Conservation (phyloP, 2,113 vertebrate species). For the Limnothrissa miodon region DNA sequence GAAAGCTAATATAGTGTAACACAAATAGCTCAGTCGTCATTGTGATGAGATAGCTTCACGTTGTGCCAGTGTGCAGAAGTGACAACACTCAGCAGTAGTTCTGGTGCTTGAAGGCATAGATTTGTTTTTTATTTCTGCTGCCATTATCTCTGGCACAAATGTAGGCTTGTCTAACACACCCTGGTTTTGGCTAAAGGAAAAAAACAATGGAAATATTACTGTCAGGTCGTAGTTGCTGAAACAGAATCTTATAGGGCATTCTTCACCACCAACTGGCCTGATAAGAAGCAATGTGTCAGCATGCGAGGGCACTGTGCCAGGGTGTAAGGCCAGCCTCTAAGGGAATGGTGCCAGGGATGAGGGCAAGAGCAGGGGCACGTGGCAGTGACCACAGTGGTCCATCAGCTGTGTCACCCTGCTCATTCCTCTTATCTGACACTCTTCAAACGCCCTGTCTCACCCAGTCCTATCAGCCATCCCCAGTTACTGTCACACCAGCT, state of each 20-base stretch:
- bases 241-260: background rate
- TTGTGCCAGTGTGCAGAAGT: background rate
- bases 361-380: background rate
- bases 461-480: constrained; percentile 2
- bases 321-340: background rate
- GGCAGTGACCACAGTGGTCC: background rate
- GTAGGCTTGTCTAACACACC: background rate
- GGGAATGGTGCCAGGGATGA: background rate
- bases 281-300: constrained; percentile 11
- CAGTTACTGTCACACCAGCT: background rate
- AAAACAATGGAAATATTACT: background rate
- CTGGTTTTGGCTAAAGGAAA: too few relatives aligned
- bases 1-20: constrained; percentile 17
- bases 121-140: background rate
- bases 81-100: background rate
- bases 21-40: constrained; percentile 16
- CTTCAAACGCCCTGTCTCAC: background rate
- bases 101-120: background rate
- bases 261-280: background rate
- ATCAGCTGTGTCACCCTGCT: constrained; percentile 4
- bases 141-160: background rate
- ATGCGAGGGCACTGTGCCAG: background rate
- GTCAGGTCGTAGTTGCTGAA: background rate
- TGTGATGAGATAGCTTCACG: background rate
- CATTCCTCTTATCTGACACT: background rate